Conservation (phyloP, 2,797 vertebrate species). For the Sebastes taczanowskii region DNA sequence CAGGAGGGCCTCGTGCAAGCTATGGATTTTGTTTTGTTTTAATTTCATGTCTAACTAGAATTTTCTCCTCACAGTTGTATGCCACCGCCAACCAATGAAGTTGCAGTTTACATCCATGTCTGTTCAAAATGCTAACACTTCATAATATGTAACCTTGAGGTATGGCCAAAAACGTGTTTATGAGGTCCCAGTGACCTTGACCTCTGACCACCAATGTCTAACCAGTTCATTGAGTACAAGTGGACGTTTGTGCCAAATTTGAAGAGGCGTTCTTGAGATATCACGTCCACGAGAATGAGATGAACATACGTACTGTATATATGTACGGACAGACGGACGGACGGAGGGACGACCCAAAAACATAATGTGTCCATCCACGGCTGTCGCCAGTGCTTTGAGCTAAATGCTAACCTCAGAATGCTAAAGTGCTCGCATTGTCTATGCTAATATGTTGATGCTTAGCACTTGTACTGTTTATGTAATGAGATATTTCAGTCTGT, state of each 20-base stretch:
- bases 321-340: too few species aligned
- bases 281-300: too few species aligned
- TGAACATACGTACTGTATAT: too few species aligned
- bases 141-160: too few species aligned
- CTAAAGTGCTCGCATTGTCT: not conserved
- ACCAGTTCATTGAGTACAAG: too few species aligned
- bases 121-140: not conserved
- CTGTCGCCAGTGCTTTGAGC: too few species aligned
- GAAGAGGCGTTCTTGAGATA: too few species aligned
- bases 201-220: too few species aligned
- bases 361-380: fast-evolving
- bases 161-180: too few species aligned
- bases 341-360: too few species aligned
- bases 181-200: too few species aligned
- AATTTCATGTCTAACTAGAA: not conserved
- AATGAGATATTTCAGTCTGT: not conserved
- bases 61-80: not conserved
- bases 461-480: not conserved
- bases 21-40: not conserved
- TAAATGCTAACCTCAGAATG: not conserved
- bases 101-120: not conserved
- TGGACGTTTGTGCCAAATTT: too few species aligned
- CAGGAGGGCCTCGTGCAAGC: not conserved
- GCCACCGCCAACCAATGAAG: not conserved
- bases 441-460: not conserved